Base-by-base conservation (phyloP, 92 coral and sea anemone species). In the Isaurus tuberculatus region DNA sequence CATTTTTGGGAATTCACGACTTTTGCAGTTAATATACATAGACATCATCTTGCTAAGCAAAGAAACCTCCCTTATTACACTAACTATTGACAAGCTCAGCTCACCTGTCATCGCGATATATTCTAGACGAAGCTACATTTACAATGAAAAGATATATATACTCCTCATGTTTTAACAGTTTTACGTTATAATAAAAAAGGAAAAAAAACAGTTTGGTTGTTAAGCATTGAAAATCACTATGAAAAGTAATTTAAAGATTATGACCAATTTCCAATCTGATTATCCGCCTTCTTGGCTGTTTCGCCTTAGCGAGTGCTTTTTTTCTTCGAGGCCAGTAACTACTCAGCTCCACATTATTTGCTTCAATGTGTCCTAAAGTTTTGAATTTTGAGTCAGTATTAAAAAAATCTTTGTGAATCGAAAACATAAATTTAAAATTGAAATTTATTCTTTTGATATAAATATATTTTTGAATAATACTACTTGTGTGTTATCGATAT, bases 391-490 rank as follows among this genome's bases (percentile, higher is more conserved):
- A 23, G 67, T 34, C 43, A 55, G 48, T 33, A 20, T 32, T 22
- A 36, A 31, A 30, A 33, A 19, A 58, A 34, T 19, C 70, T 44
- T 77, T 55, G 49, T 77, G 70, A 77, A 77, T 77, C 33, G 34
- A 77, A 17, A 55, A 36, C 32, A 36, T 58, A 34, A 42, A 77
- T 57, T 77, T 77, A 32, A 77, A 77, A 77, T 77, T 77, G 23
- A 77, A 77, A 57, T 77, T 55, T 77, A 57, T 60, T 77, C 82
- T 77, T 55, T 77, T 77, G 70, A 77, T 58, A 32, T 32, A 30
- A 58, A 36, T 23, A 34, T 58, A 30, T 34, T 77, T 77, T 58
- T 77, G 82, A 77, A 77, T 77, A 77, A 77, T 77, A 77, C 37
- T 57, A 25, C 70, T 19, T 15, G 30, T 34, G 65, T 74, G 31